Evolutionary conservation across 2,888 invertebrate species (phyloP).

Genomic region (Cyrtodaria siliqua): DNA sequence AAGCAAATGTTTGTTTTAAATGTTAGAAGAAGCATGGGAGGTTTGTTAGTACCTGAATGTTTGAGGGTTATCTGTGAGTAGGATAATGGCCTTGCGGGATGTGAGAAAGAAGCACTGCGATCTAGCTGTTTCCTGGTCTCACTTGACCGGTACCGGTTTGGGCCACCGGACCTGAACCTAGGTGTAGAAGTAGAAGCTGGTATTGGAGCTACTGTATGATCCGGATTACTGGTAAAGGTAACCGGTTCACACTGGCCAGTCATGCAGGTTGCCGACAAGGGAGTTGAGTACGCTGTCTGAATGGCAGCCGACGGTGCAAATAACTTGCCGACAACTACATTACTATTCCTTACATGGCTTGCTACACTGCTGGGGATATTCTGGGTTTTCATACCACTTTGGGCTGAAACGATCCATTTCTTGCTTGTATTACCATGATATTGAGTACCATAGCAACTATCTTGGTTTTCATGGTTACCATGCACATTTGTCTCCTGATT

Average conservation of each 20-base stretch:
- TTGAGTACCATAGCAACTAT: conserved; percentile 10
- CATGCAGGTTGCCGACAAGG: conserved; percentile 6
- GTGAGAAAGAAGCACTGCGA: conserved; percentile 64
- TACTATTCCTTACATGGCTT: conserved; percentile 40
- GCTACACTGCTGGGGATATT: conserved; percentile 25
- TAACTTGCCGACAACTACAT: conserved; percentile 25
- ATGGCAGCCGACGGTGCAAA: conserved; percentile 26
- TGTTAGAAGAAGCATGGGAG: too few relatives aligned
- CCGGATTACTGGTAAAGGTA: neutral
- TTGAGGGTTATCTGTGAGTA: conserved; percentile 17
- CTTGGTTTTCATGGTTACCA: conserved; percentile 22
- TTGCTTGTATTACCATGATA: neutral
- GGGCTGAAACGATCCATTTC: too few relatives aligned
- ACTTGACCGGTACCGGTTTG: conserved; percentile 23
- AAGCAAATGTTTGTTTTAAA: too few relatives aligned
- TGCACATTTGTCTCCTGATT: conserved; percentile 21
- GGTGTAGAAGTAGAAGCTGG: conserved; percentile 43
- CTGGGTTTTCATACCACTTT: conserved; percentile 1
- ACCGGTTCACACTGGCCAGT: conserved; percentile 39
- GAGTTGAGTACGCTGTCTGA: conserved; percentile 46
- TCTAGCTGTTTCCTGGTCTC: conserved; percentile 41
- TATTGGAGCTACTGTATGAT: neutral
- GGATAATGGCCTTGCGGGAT: conserved; percentile 20
- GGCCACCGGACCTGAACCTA: conserved; percentile 24
- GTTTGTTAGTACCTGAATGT: conserved; percentile 40